phyloP scores from a whole-genome alignment of 2,888 invertebrate genomes.

The Tipula lateralis region DNA sequence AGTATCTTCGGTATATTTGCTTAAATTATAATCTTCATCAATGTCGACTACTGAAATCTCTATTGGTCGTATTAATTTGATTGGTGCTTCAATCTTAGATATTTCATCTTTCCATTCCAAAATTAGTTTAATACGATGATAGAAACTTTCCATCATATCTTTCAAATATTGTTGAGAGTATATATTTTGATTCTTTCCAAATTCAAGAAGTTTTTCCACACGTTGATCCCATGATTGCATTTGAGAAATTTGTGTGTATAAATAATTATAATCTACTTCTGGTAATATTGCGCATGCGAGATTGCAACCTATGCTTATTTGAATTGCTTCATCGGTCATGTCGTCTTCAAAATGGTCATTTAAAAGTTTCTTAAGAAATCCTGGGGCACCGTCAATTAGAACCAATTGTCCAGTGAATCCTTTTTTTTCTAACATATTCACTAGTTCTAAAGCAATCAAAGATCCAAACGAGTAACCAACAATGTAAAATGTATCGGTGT shows the following conservation, averaged over 20 bases:
- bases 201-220: slow-evolving; percentile 51
- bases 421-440: slow-evolving; percentile 61
- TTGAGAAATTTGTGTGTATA: slow-evolving; percentile 50
- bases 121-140: slow-evolving; percentile 38
- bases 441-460: slow-evolving; percentile 70
- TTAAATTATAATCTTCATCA: slow-evolving; percentile 63
- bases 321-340: slow-evolving; percentile 41
- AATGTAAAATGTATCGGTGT: slow-evolving; percentile 63
- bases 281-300: slow-evolving; percentile 44
- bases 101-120: not conserved
- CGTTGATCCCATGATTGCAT: slow-evolving; percentile 56
- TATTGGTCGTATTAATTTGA: slow-evolving; percentile 61
- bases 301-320: slow-evolving; percentile 41
- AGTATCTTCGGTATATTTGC: slow-evolving; percentile 54
- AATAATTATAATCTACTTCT: slow-evolving; percentile 42
- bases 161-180: slow-evolving; percentile 49
- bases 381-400: slow-evolving; percentile 78
- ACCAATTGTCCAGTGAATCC: slow-evolving; percentile 61
- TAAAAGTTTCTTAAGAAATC: slow-evolving; percentile 54
- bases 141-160: slow-evolving; percentile 48
- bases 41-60: slow-evolving; percentile 52
- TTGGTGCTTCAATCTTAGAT: slow-evolving; percentile 51
- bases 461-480: slow-evolving; percentile 88
- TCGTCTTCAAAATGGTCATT: slow-evolving; percentile 37
- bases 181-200: slow-evolving; percentile 45